These are phyloP conservation scores for Poeciliopsis infans DNA, from an alignment of 2,797 vertebrate species.

Conservation along the genomic window DNA sequence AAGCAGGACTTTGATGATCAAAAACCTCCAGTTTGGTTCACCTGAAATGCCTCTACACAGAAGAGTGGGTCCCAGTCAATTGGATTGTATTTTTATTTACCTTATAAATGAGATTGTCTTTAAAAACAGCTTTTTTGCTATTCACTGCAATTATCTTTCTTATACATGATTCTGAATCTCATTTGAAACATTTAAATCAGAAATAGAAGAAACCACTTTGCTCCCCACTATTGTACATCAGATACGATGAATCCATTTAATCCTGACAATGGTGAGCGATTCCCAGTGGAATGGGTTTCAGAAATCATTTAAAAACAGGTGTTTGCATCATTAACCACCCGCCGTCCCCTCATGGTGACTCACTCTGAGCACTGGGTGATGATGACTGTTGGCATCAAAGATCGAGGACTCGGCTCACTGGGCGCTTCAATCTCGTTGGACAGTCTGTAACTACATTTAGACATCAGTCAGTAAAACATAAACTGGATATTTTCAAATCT, in stretches of 20 bases:
- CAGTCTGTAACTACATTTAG: slow-evolving; percentile 82
- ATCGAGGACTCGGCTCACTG: slow-evolving; percentile 75
- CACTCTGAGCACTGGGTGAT: slow-evolving; percentile 90
- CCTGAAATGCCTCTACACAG: not conserved
- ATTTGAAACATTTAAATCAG: not conserved
- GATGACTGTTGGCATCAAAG: slow-evolving; percentile 83
- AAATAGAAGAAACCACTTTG: not conserved
- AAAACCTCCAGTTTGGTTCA: not conserved
- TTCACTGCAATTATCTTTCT: not conserved
- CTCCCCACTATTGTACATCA: not conserved
- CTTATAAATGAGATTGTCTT: not conserved
- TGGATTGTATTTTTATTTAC: not conserved
- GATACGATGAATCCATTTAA: not conserved
- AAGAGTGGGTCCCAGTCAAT: not conserved
- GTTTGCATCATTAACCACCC: not conserved
- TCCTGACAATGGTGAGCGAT: not conserved
- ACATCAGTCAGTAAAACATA: not conserved
- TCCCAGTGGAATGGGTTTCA: not conserved
- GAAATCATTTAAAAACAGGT: not conserved
- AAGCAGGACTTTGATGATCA: not conserved
- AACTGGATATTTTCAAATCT: not conserved
- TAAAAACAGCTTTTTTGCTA: not conserved
- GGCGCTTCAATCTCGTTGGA: slow-evolving; percentile 88
- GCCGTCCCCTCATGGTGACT: slow-evolving; percentile 41
- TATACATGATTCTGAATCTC: not conserved